Evolutionary conservation across 2,797 vertebrate genomes (phyloP).

Genomic region (Cyclopterus lumpus): DNA sequence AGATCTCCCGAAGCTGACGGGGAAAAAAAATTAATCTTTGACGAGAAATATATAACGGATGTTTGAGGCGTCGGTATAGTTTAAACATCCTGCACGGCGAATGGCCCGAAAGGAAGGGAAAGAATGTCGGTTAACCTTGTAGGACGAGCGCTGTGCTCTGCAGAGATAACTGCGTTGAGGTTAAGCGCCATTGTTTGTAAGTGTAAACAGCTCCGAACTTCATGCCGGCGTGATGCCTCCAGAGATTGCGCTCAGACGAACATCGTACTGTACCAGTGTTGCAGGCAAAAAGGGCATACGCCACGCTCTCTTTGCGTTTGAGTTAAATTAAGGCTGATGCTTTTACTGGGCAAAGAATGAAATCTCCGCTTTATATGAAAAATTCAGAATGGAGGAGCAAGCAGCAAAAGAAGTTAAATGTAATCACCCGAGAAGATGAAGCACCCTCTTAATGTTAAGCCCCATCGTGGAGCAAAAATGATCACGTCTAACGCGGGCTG

Average conservation of each 20-base stretch:
- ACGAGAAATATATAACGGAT: background rate
- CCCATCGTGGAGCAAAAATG: conserved; percentile 42
- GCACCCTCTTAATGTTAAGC: conserved; percentile 37
- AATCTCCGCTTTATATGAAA: conserved; percentile 50
- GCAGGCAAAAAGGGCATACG: conserved; percentile 18
- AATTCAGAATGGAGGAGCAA: conserved; percentile 32
- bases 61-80: background rate
- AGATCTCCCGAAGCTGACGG: background rate
- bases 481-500: conserved; percentile 37
- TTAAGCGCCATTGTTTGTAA: conserved; percentile 20
- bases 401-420: conserved; percentile 35
- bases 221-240: conserved; percentile 25
- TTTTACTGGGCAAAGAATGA: conserved; percentile 64
- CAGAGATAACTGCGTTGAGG: conserved; percentile 31
- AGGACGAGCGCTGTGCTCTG: conserved; percentile 1
- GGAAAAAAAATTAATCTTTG: background rate
- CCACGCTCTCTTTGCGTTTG: conserved; percentile 9
- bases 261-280: conserved; percentile 6
- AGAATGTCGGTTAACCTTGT: background rate
- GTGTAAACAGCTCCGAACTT: conserved; percentile 38
- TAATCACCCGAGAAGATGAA: conserved; percentile 48
- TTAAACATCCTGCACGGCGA: background rate
- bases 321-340: conserved; percentile 61
- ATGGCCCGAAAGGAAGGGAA: background rate
- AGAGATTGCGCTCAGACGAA: conserved; percentile 35